Percentiles rank a stretch among this genome's conserved stretches.
Evolutionary conservation across 2,797 vertebrate species (phyloP).

Genomic region (Esox masquinongy): DNA sequence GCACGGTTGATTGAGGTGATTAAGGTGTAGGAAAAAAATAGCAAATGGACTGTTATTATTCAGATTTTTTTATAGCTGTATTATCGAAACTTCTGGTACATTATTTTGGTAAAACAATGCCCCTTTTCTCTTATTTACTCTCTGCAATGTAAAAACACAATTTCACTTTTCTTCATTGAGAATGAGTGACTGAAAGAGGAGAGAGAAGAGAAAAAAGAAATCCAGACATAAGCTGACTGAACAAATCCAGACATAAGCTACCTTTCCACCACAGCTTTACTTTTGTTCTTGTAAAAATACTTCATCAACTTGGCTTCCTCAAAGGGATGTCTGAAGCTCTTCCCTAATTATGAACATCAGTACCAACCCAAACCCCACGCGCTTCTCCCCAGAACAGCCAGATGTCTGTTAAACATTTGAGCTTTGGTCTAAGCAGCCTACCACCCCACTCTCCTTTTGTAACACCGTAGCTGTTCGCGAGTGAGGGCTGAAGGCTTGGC

Average conservation of each 20-base stretch:
- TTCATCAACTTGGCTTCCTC: slow-evolving; percentile 1
- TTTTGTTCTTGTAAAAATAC: not conserved
- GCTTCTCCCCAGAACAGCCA: not conserved
- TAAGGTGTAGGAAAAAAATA: no score
- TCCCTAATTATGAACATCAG: not conserved
- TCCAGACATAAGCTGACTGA: slow-evolving; percentile 3
- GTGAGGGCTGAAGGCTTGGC: slow-evolving; percentile 12
- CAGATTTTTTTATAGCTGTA: no score
- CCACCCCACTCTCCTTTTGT: not conserved
- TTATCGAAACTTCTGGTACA: no score
- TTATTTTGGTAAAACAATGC: no score
- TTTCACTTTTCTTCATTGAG: not conserved
- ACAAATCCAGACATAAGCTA: not conserved
- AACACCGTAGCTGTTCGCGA: not conserved
- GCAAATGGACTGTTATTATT: no score
- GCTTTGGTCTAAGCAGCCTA: not conserved
- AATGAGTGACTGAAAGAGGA: not conserved
- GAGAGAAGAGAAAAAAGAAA: not conserved
- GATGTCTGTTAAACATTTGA: not conserved
- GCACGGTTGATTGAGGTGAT: no score
- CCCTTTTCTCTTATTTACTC: not conserved
- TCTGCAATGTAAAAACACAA: not conserved
- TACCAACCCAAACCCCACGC: not conserved
- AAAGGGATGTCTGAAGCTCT: slow-evolving; percentile 5
- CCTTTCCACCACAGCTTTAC: not conserved